These are phyloP conservation scores for Cephus pulcher DNA, from an alignment of 2,888 invertebrate species.

Conservation along the genomic window DNA sequence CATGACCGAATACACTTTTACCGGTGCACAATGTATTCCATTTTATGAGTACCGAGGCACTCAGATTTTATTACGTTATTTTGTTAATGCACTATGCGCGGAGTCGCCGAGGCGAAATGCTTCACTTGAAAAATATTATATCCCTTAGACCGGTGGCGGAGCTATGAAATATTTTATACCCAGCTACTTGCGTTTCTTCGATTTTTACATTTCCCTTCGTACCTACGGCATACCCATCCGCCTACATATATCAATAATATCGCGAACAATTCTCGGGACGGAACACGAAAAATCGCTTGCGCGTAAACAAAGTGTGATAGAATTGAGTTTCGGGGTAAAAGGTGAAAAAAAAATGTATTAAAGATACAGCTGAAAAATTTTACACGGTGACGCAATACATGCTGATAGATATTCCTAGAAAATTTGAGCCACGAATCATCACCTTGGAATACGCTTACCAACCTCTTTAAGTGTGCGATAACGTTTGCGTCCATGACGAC, in stretches of 20 bases:
- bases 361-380: no score
- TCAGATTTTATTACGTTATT: slow-evolving; percentile 64
- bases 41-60: slow-evolving; percentile 55
- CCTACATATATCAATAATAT: no score
- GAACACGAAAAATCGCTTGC: no score
- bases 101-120: slow-evolving; percentile 36
- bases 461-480: not conserved
- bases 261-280: no score
- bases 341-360: no score
- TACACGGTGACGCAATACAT: no score
- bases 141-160: slow-evolving; percentile 35
- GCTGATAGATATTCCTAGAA: no score
- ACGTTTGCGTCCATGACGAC: not conserved
- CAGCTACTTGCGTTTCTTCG: slow-evolving; percentile 20
- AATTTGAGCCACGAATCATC: no score
- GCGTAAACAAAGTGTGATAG: no score
- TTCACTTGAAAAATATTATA: slow-evolving; percentile 40
- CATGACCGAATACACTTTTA: slow-evolving; percentile 50
- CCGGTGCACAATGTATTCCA: slow-evolving; percentile 52
- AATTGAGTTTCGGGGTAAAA: no score
- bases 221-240: not conserved
- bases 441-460: no score
- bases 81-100: slow-evolving; percentile 57
- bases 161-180: slow-evolving; percentile 53
- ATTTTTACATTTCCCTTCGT: slow-evolving; percentile 8